phyloP scores from a whole-genome alignment of 2,113 vertebrate species.

The Tyto alba region DNA sequence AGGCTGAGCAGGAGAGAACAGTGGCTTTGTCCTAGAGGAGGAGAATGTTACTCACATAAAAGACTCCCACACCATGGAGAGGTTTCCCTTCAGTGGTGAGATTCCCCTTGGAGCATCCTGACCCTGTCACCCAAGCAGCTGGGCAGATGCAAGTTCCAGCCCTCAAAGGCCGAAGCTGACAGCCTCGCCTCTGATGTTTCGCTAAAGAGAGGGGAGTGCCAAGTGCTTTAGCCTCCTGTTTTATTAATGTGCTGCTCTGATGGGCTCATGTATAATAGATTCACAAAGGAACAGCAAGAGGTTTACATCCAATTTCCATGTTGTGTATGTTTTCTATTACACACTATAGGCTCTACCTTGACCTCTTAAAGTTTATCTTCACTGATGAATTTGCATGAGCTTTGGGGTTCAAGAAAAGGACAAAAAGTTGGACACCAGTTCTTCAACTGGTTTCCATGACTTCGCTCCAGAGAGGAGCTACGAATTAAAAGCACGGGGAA shows the following conservation, averaged over 20 bases:
- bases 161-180: conserved; percentile 15
- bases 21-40: not conserved
- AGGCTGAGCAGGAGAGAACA: not conserved
- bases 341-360: not conserved
- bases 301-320: conserved; percentile 25
- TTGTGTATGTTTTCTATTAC: not conserved
- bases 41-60: not conserved
- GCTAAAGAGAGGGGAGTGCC: conserved; percentile 32
- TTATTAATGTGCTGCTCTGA: conserved; percentile 72
- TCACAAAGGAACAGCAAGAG: conserved; percentile 42
- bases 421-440: not conserved
- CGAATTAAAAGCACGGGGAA: not conserved
- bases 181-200: conserved; percentile 11
- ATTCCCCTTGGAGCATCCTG: not conserved
- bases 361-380: not conserved
- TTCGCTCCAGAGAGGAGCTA: not conserved
- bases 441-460: not conserved
- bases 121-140: not conserved
- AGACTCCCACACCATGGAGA: rapidly evolving
- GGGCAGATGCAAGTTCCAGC: not conserved
- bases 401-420: not conserved
- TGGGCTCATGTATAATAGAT: conserved; percentile 71
- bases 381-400: not conserved
- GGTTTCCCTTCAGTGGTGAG: not conserved
- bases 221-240: conserved; percentile 65